Conservation (phyloP, 2,113 vertebrate genomes). For the Pycnonotus jocosus region DNA sequence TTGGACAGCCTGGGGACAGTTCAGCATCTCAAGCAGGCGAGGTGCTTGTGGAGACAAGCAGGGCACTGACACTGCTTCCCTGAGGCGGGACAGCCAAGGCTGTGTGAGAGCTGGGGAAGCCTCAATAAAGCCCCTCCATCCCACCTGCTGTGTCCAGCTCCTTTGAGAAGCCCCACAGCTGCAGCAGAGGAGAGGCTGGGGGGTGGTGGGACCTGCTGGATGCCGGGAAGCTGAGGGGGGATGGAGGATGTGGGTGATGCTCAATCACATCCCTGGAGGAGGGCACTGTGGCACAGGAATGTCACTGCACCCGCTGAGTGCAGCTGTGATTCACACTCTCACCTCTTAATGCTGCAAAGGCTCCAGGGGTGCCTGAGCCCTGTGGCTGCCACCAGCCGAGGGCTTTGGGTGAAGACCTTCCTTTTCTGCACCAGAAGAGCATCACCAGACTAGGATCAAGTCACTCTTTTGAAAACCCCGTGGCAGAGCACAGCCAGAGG, state of each 20-base stretch:
- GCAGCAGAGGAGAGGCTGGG: background rate
- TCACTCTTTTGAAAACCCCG: background rate
- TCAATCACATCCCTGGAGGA: accelerated
- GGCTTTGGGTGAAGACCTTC: background rate
- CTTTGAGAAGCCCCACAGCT: background rate
- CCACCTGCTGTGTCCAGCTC: background rate
- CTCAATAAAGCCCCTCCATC: background rate
- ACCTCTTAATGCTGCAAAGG: accelerated
- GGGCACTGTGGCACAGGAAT: accelerated
- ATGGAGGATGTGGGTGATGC: background rate
- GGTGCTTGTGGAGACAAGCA: background rate
- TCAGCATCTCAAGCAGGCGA: background rate
- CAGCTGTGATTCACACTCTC: background rate
- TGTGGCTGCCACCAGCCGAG: background rate
- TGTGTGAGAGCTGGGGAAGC: accelerated
- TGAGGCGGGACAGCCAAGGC: background rate
- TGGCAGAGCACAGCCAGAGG: background rate
- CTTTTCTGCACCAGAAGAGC: background rate
- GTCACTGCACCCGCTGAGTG: background rate
- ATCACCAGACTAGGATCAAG: background rate
- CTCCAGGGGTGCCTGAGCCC: accelerated
- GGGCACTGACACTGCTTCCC: background rate
- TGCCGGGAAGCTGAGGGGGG: background rate
- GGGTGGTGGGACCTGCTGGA: background rate
- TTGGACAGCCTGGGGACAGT: background rate